A percentile compares a stretch with the other conserved stretches of the same genome.
Conservation (phyloP, 2,113 vertebrate genomes). For the Tylochromis polylepis region DNA sequence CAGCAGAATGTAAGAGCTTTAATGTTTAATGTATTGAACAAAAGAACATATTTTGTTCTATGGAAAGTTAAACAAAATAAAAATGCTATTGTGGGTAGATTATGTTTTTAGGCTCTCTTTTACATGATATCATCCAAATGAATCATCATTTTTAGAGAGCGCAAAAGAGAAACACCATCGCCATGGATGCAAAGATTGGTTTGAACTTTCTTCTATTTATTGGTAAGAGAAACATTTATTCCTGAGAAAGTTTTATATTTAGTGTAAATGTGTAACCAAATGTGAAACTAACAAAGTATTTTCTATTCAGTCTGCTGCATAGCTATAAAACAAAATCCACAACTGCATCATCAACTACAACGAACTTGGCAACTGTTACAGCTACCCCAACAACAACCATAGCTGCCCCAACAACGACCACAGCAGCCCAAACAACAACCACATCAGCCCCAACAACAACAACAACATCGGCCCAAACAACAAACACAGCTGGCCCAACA, state of each 20-base stretch:
- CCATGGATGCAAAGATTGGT: background rate
- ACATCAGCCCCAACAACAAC: background rate
- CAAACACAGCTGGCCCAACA: fast-evolving
- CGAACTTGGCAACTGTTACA: no score
- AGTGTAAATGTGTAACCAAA: background rate
- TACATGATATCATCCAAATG: background rate
- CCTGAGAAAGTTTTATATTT: background rate
- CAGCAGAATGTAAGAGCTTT: background rate
- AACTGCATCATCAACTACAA: no score
- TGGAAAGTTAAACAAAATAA: background rate
- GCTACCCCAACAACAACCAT: background rate
- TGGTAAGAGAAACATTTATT: background rate
- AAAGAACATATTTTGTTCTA: background rate
- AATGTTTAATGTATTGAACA: background rate
- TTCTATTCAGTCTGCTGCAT: background rate
- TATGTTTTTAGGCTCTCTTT: background rate
- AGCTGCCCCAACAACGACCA: background rate
- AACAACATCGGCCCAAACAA: fast-evolving
- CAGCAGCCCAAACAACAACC: background rate
- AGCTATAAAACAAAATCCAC: background rate
- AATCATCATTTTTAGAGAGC: background rate
- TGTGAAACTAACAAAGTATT: background rate
- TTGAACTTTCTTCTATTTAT: background rate
- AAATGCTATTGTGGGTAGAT: background rate
- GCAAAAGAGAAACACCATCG: background rate